These are phyloP conservation scores for Percopsis omiscomaycus DNA, from an alignment of 2,797 vertebrate genomes.

Conservation along the genomic window DNA sequence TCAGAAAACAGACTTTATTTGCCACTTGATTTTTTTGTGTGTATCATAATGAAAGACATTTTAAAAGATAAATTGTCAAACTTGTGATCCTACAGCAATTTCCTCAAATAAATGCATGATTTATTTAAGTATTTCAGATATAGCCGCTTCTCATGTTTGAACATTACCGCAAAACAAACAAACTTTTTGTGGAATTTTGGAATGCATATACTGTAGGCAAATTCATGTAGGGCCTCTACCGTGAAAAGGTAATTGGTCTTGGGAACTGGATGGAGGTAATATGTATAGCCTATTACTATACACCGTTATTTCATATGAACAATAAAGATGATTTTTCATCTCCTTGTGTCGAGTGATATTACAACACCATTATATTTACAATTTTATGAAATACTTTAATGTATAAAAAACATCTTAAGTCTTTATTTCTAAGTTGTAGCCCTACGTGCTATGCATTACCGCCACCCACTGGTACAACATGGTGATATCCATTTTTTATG, in stretches of 20 bases:
- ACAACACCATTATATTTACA: neutral
- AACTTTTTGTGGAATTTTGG: conserved; percentile 58
- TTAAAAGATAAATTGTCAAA: conserved; percentile 45
- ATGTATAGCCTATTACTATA: conserved; percentile 68
- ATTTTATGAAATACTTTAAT: neutral
- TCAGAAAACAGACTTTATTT: conserved; percentile 36
- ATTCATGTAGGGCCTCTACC: conserved; percentile 37
- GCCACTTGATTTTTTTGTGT: conserved; percentile 50
- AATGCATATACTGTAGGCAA: conserved; percentile 39
- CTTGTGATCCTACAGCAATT: conserved; percentile 61
- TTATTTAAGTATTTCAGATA: conserved; percentile 69
- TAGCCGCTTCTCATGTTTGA: conserved; percentile 63
- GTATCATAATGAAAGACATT: conserved; percentile 49
- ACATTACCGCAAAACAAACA: conserved; percentile 65
- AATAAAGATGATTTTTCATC: conserved; percentile 81
- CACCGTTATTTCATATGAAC: conserved; percentile 79
- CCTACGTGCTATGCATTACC: too few relatives aligned
- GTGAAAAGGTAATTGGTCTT: conserved; percentile 47
- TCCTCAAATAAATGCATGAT: conserved; percentile 69
- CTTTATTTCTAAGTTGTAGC: too few relatives aligned
- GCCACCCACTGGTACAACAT: too few relatives aligned
- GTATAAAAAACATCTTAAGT: too few relatives aligned
- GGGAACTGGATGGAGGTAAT: conserved; percentile 53
- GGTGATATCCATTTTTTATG: too few relatives aligned
- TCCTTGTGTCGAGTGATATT: conserved; percentile 15